phyloP scores from a whole-genome alignment of 2,797 vertebrate species.

The Oreochromis mossambicus region DNA sequence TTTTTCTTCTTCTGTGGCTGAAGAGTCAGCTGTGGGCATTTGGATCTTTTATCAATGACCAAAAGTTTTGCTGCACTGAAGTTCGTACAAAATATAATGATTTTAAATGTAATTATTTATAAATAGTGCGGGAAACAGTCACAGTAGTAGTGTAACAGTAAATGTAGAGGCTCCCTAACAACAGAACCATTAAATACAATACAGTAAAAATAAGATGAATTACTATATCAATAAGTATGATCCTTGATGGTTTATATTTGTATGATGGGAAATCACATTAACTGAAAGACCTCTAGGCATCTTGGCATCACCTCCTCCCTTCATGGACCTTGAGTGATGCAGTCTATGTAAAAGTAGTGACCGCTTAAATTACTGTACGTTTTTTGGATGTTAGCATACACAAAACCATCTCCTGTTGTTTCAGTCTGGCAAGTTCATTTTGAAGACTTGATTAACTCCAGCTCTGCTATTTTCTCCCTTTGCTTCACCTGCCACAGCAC shows the following conservation, averaged over 20 bases:
- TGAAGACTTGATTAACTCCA: conserved; percentile 45
- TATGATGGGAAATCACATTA: not conserved
- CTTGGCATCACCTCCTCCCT: rapidly evolving
- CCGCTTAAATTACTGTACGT: not conserved
- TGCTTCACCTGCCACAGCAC: not conserved
- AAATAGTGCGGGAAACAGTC: not conserved
- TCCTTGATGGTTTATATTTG: not conserved
- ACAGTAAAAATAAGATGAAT: not conserved
- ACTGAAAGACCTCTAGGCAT: not conserved
- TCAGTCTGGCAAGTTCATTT: not conserved
- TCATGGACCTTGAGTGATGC: not conserved
- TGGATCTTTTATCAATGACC: not conserved
- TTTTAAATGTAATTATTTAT: rapidly evolving
- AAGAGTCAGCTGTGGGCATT: not conserved
- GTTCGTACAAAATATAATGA: not conserved
- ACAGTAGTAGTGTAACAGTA: rapidly evolving
- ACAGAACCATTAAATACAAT: not conserved
- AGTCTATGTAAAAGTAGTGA: not conserved
- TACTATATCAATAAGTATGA: not conserved
- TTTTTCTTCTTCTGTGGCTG: not conserved
- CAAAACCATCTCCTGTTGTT: not conserved
- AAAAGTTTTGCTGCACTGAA: rapidly evolving
- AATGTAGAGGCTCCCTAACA: not conserved
- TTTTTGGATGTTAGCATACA: not conserved
- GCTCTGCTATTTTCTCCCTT: not conserved